Conservation (phyloP, 1,140 invertebrate genomes). For the Pogonognathellus flavescens region DNA sequence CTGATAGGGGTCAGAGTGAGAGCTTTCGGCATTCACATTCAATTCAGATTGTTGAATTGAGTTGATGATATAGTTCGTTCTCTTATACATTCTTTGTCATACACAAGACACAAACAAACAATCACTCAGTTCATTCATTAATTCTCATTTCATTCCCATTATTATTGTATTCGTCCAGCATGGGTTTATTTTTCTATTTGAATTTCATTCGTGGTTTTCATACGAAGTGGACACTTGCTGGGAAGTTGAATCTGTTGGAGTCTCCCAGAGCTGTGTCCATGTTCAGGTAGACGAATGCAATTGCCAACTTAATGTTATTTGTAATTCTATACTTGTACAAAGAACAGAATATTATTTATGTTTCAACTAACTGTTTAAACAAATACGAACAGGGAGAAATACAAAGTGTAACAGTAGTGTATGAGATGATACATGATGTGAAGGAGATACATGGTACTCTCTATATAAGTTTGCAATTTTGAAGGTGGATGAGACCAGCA, state of each 20-base stretch:
- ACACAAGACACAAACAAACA: no score
- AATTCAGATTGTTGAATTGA: no score
- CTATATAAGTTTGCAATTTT: neutral
- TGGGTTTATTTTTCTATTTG: neutral
- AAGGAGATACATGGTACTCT: neutral
- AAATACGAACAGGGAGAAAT: neutral
- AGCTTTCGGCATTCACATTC: no score
- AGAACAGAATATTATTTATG: neutral
- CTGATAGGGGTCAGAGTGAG: no score
- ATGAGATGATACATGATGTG: neutral
- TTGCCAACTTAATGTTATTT: no score
- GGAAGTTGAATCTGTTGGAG: constrained; percentile 8
- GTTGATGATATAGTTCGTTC: no score
- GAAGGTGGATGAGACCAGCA: neutral
- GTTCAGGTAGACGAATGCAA: no score
- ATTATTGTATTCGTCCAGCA: neutral
- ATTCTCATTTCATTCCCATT: neutral
- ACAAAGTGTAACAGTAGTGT: neutral
- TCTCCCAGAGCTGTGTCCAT: neutral
- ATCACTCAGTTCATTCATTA: neutral
- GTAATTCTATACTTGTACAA: no score
- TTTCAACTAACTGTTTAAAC: neutral
- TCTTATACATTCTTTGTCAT: no score
- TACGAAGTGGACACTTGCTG: constrained; percentile 24
- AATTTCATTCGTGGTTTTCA: neutral